These are phyloP conservation scores for Megastigmus dorsalis DNA, from an alignment of 2,888 invertebrate genomes.

Conservation along the genomic window DNA sequence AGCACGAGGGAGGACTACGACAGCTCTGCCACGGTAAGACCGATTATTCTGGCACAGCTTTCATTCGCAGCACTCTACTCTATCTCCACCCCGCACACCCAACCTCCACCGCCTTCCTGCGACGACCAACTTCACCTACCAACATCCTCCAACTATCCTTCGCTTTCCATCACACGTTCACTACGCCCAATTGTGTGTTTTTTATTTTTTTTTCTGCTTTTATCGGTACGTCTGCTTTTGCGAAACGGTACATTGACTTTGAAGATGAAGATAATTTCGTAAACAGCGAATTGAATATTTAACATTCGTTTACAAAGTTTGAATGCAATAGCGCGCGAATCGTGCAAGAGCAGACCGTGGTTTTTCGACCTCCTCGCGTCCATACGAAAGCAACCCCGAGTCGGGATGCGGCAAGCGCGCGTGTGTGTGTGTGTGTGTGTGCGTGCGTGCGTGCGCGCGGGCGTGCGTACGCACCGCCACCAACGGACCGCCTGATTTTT, in stretches of 20 bases:
- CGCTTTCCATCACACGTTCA: not conserved
- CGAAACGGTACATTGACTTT: too few relatives aligned
- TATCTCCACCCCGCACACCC: not conserved
- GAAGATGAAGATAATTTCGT: too few relatives aligned
- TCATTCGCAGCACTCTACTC: conserved; percentile 5
- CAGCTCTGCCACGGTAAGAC: conserved; percentile 77
- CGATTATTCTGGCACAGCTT: conserved; percentile 32
- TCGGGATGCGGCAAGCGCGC: too few relatives aligned
- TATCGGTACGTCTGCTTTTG: not conserved
- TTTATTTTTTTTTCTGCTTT: not conserved
- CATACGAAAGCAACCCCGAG: too few relatives aligned
- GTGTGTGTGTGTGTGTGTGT: too few relatives aligned
- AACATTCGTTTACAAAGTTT: too few relatives aligned
- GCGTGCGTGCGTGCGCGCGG: not conserved
- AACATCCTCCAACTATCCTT: not conserved
- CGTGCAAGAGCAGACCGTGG: too few relatives aligned
- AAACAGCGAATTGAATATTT: too few relatives aligned
- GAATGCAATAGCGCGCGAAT: too few relatives aligned
- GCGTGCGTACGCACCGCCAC: not conserved
- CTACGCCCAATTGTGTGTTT: not conserved
- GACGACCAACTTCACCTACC: too few relatives aligned
- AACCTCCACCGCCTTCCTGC: not conserved
- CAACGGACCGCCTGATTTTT: conserved; percentile 16
- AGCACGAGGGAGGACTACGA: conserved; percentile 76
- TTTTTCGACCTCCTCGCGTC: too few relatives aligned